phyloP scores from a whole-genome alignment of 2,113 vertebrate genomes.

The Trogon melanurus region DNA sequence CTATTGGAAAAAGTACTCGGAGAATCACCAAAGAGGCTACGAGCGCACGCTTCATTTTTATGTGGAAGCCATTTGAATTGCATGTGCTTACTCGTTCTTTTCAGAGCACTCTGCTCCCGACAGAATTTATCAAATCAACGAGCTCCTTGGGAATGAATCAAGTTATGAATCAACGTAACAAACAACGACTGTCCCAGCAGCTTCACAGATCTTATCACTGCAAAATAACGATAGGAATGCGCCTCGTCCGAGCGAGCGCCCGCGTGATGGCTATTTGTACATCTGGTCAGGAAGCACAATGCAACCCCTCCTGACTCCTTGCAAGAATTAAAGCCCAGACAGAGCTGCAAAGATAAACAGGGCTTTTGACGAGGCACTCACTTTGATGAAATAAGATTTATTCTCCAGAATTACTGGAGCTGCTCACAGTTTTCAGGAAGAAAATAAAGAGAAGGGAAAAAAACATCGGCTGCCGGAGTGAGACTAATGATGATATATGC shows the following conservation, averaged over 20 bases:
- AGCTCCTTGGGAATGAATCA: neutral
- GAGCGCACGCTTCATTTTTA: neutral
- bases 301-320: slow-evolving; percentile 6
- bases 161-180: slow-evolving; percentile 28
- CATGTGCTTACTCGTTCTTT: neutral
- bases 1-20: neutral
- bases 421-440: slow-evolving; percentile 43
- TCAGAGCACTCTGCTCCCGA: neutral
- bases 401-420: slow-evolving; percentile 43
- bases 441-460: slow-evolving; percentile 20
- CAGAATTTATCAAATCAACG: neutral
- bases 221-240: slow-evolving; percentile 56
- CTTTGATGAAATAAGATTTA: slow-evolving; percentile 66
- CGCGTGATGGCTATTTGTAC: neutral
- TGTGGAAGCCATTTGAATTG: neutral
- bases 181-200: slow-evolving; percentile 19
- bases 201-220: slow-evolving; percentile 39
- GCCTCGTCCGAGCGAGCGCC: neutral
- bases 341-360: slow-evolving; percentile 34
- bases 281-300: slow-evolving; percentile 44
- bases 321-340: slow-evolving; percentile 21
- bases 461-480: slow-evolving; percentile 43
- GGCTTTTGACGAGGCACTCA: neutral
- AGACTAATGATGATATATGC: slow-evolving; percentile 51
- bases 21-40: neutral